Conservation (phyloP, 2,113 vertebrate species). For the Tylochromis polylepis region DNA sequence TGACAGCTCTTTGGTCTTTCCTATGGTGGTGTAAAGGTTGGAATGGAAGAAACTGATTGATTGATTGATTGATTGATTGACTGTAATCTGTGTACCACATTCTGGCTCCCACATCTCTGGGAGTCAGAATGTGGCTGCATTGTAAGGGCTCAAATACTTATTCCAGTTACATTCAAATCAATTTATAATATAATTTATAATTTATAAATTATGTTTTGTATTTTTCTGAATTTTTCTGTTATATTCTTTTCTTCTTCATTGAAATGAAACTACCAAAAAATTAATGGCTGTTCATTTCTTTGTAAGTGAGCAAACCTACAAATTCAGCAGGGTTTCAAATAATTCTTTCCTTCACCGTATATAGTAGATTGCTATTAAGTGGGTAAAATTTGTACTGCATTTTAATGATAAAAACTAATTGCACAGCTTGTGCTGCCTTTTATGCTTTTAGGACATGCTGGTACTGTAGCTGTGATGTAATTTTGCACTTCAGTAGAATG, state of each 20-base stretch:
- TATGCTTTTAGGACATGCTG: background rate
- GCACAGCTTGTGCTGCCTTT: background rate
- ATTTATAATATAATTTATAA: background rate
- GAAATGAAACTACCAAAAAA: background rate
- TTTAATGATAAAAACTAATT: background rate
- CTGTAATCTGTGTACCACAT: background rate
- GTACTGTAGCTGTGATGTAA: background rate
- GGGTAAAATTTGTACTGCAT: background rate
- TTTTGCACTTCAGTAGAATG: background rate
- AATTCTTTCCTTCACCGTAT: background rate
- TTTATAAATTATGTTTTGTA: background rate
- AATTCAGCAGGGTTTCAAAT: background rate
- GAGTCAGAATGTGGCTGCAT: background rate
- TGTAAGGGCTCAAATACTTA: background rate
- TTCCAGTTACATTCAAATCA: background rate
- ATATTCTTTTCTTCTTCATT: background rate
- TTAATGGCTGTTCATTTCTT: background rate
- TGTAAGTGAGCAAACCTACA: background rate
- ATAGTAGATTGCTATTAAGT: background rate
- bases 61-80: too few species aligned
- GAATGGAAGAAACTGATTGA: too few species aligned
- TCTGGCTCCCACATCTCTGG: background rate
- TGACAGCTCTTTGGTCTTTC: background rate
- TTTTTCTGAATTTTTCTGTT: background rate
- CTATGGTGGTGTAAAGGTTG: too few species aligned